Evolutionary conservation across 2,888 invertebrate genomes (phyloP), one percentile per base, ranked within the genome.

Genomic region (Hydraecia micacea): DNA sequence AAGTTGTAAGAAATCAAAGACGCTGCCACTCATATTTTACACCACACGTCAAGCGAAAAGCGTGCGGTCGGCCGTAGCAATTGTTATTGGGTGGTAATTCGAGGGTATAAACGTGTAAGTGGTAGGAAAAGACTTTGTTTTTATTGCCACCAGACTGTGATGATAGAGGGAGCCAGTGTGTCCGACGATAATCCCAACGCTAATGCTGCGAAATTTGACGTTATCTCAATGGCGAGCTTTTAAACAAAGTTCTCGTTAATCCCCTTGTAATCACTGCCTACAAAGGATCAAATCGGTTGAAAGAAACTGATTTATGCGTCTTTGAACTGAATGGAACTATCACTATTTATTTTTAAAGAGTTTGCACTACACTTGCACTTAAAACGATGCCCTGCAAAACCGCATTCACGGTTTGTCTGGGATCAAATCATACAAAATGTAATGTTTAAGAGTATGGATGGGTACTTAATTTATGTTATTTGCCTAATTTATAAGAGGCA

Each of bases 41-140:
- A 63, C 81, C 83, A 84, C 9, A 73, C 71, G 21, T 67, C 60
- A 80, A 79, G 81, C 72, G 74, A 81, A 92, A 93, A 90, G 88
- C 85, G 89, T 87, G 91, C 90, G 91, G 91, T 90, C 87, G 87
- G 88, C 89, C 84, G 88, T 87, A 81, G 85, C 90, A 92, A 92
- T 91, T 93, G 93, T 93, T 94, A 93, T 93, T 91, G 91, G 91
- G 91, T 92, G 93, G 92, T 93, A 94, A 94, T 93, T 93, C 77
- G 78, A 72, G 88, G 91, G 86, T 91, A 91, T 93, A 91, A 91
- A 90, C 91, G 87, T 85, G 87, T 89, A 92, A 93, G 91, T 91
- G 90, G 90, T 86, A 80, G 86, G 86, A 87, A 84, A 89, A 89
- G 88, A 86, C 87, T 89, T 90, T 88, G 88, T 91, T 91, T 90